These are phyloP conservation scores for Aleiodes sp. DNA, from an alignment of 1,140 invertebrate species.

Conservation along the genomic window DNA sequence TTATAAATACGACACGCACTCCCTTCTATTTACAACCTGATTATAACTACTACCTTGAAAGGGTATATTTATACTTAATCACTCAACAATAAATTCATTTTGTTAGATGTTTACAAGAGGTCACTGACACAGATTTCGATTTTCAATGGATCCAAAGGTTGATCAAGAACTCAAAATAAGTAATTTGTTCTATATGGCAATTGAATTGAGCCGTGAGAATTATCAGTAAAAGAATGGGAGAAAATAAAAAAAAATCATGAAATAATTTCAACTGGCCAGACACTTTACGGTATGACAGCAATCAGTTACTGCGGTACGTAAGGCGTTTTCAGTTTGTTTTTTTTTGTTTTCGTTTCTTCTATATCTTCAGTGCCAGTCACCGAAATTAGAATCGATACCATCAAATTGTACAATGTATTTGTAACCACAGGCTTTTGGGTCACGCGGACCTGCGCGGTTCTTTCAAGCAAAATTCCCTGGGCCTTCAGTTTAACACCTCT, in stretches of 20 bases:
- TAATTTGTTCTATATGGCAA: too few species aligned
- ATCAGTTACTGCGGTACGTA: too few species aligned
- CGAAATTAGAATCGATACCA: slow-evolving; percentile 25
- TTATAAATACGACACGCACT: slow-evolving; percentile 60
- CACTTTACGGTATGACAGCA: too few species aligned
- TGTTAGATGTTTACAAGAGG: slow-evolving; percentile 12
- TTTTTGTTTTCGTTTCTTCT: too few species aligned
- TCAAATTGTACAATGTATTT: slow-evolving; percentile 2
- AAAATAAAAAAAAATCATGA: too few species aligned
- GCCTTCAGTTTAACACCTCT: background rate
- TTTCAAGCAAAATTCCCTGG: background rate
- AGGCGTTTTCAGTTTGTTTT: too few species aligned
- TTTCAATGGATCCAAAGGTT: background rate
- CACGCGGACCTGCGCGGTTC: slow-evolving; percentile 4
- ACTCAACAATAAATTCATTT: slow-evolving; percentile 31
- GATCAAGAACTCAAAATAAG: too few species aligned
- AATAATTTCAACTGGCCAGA: too few species aligned
- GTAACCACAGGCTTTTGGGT: slow-evolving; percentile 14
- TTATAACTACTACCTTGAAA: slow-evolving; percentile 29
- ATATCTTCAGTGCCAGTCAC: slow-evolving; percentile 16
- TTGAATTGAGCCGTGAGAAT: too few species aligned
- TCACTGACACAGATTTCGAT: slow-evolving; percentile 26
- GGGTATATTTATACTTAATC: slow-evolving; percentile 33
- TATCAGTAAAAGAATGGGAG: too few species aligned
- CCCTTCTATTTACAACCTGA: slow-evolving; percentile 54